Evolutionary conservation across 1,140 invertebrate species (phyloP).

Genomic region (Melipona quadrifasciata): DNA sequence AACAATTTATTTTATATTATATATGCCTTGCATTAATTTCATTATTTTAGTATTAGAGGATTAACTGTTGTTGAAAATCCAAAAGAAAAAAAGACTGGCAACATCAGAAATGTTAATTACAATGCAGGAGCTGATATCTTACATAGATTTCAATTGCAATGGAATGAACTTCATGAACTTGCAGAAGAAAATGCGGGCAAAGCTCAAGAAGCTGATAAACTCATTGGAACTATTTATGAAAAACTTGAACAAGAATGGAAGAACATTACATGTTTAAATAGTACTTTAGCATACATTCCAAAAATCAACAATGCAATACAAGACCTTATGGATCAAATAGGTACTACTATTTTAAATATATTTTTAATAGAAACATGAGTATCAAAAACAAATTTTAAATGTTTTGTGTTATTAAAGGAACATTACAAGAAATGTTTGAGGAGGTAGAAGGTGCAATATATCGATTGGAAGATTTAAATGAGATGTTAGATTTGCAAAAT

Average conservation of each 20-base stretch:
- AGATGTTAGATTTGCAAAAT: constrained; percentile 85
- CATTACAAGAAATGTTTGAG: constrained; percentile 84
- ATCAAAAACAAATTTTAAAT: not conserved
- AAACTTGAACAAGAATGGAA: constrained; percentile 83
- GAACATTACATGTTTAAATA: constrained; percentile 82
- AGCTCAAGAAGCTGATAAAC: constrained; percentile 83
- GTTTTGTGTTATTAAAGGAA: constrained; percentile 77
- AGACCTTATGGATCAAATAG: constrained; percentile 84
- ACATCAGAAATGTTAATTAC: constrained; percentile 79
- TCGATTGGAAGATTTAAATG: constrained; percentile 85
- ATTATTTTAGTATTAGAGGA: constrained; percentile 75
- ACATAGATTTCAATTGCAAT: constrained; percentile 85
- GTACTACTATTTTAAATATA: constrained; percentile 66
- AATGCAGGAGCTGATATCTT: constrained; percentile 84
- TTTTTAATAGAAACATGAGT: not conserved
- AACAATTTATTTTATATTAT: not conserved
- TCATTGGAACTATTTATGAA: constrained; percentile 82
- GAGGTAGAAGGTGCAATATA: constrained; percentile 85
- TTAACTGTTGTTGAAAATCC: constrained; percentile 71
- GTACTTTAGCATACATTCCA: constrained; percentile 83
- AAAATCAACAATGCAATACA: constrained; percentile 84
- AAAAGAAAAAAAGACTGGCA: constrained; percentile 70
- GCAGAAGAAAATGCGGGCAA: constrained; percentile 85
- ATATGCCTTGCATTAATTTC: constrained; percentile 15
- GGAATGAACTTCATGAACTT: constrained; percentile 85